These are phyloP conservation scores for Carposina sasakii DNA, from an alignment of 1,140 invertebrate species.

Conservation along the genomic window DNA sequence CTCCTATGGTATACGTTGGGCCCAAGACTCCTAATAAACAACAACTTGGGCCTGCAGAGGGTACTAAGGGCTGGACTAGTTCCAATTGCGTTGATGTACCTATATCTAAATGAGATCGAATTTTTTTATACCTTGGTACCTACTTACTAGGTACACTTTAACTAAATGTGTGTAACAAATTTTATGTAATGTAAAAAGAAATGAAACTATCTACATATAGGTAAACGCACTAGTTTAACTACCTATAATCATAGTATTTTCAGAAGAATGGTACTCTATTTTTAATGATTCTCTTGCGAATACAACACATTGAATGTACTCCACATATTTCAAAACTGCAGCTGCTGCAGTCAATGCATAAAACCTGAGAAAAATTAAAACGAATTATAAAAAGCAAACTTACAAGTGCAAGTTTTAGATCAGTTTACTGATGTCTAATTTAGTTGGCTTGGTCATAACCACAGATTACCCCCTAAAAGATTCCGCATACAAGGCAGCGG, in stretches of 20 bases:
- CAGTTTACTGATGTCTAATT: no score
- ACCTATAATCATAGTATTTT: constrained; percentile 91
- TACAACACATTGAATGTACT: constrained; percentile 83
- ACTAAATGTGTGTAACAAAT: no score
- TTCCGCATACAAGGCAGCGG: no score
- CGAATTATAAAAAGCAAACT: no score
- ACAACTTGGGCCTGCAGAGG: constrained; percentile 55
- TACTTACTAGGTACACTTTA: no score
- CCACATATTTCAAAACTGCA: constrained; percentile 88
- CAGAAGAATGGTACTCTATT: constrained; percentile 86
- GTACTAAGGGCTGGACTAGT: constrained; percentile 74
- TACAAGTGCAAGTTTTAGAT: no score
- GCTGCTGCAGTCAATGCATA: constrained; percentile 87
- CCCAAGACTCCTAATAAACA: constrained; percentile 85
- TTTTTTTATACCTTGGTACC: no score
- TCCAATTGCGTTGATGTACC: constrained; percentile 82
- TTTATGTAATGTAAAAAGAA: no score
- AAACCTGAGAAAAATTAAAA: constrained; percentile 75
- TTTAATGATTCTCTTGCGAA: constrained; percentile 86
- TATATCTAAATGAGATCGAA: constrained; percentile 74
- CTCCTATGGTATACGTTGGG: constrained; percentile 84
- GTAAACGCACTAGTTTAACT: constrained; percentile 30
- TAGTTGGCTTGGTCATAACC: no score
- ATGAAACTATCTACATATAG: no score
- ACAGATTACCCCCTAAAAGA: no score